Percentiles rank a stretch among this genome's conserved stretches.
Conservation (phyloP, 2,113 vertebrate genomes). For the Phalacrocorax brasilianus region DNA sequence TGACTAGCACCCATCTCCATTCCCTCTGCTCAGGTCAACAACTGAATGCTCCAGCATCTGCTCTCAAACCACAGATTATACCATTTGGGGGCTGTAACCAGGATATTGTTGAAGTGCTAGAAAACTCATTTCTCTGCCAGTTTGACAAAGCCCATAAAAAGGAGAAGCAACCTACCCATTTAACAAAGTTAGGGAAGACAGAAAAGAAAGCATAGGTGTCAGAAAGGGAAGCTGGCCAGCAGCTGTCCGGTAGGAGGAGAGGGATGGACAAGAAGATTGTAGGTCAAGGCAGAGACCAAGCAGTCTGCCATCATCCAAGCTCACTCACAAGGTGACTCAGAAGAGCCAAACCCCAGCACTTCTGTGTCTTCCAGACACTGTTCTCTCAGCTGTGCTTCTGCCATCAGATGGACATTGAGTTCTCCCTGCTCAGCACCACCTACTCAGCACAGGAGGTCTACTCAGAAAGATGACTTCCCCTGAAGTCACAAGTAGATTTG, state of each 20-base stretch:
- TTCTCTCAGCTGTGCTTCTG: neutral
- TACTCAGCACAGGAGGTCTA: neutral
- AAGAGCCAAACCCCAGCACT: neutral
- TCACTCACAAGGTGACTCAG: neutral
- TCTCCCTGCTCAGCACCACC: neutral
- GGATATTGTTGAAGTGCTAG: neutral
- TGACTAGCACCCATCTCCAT: neutral
- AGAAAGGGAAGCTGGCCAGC: neutral
- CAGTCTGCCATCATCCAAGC: neutral
- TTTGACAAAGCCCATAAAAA: neutral
- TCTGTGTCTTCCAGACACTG: fast-evolving
- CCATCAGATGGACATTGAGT: neutral
- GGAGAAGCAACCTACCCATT: neutral
- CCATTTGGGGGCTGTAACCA: neutral
- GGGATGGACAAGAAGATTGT: neutral
- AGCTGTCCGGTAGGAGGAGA: neutral
- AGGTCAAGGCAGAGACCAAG: neutral
- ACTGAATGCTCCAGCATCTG: neutral
- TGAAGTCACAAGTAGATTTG: neutral
- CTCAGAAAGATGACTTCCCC: neutral
- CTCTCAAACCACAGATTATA: neutral
- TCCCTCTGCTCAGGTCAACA: neutral
- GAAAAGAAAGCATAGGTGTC: neutral
- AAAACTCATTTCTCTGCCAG: neutral
- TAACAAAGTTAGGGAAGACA: neutral